Evolutionary conservation across 2,888 invertebrate genomes (phyloP), one percentile per base, ranked within the genome.

Genomic region (Tineola bisselliella): DNA sequence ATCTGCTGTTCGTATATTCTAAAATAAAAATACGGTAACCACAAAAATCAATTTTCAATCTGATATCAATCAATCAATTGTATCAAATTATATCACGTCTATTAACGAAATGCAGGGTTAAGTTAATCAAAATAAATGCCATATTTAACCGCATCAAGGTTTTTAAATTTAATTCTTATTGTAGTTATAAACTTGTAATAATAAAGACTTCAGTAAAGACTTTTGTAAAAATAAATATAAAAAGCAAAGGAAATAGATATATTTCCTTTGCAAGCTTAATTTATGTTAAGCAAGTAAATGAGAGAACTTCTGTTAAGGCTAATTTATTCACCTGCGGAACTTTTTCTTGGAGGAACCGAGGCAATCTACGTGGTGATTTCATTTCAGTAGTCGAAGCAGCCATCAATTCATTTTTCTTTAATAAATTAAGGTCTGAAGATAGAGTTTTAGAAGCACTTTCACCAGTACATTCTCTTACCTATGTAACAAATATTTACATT

Each of bases 381-480:
- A 25, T 25, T 25, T n/a, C 54, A 30, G 58, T 8, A 33, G 8
- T 33, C 13, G 58, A 33, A 30, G 8, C 12, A 8, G 15, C 30
- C 19, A 33, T 15, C 15, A n/a, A 15, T 31, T 58, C 58, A 33
- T 33, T 8, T 33, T 17, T 11, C 15, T 58, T 58, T 10, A 73
- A 62, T 48, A 76, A 64, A 13, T 68, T 63, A 5, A 68, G 65
- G 18, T 73, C 73, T 38, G 70, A 65, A 56, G 73, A 70, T 19
- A 86, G 64, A 8, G 81, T 72, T 64, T 76, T 78, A 0, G 66
- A 66, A 1, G 84, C 81, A 61, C 75, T 74, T 57, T 71, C 66
- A 1, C 78, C 79, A 6, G 74, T 69, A 65, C 86, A 84, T 66
- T 83, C 84, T 61, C 77, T 71, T 25, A 84, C 71, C 86, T 86